Evolutionary conservation across 1,140 invertebrate genomes (phyloP).

Genomic region (Drosophila parabipectinata): DNA sequence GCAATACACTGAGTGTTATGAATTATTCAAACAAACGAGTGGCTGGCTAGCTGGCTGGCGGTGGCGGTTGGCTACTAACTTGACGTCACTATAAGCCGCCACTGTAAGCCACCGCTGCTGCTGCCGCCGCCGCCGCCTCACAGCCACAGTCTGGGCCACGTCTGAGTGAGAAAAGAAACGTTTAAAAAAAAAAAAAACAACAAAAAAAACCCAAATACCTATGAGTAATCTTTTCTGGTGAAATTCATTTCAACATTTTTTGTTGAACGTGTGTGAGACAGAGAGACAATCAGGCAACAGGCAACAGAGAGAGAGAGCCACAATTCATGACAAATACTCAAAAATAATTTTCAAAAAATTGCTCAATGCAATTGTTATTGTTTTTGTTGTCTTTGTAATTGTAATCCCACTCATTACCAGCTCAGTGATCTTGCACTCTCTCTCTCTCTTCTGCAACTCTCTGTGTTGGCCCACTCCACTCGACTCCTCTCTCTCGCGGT

Average conservation of each 20-base stretch:
- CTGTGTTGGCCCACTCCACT: too few relatives aligned
- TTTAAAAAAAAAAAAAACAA: slow-evolving; percentile 14
- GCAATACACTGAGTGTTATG: not conserved
- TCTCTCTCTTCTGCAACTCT: not conserved
- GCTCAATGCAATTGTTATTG: slow-evolving; percentile 30
- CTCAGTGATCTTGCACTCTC: not conserved
- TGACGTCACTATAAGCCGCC: not conserved
- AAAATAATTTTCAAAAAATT: slow-evolving; percentile 18
- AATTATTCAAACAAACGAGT: slow-evolving; percentile 7
- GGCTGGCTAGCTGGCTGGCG: not conserved
- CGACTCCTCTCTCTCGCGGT: too few relatives aligned
- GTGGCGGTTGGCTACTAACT: slow-evolving; percentile 2
- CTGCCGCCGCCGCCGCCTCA: slow-evolving; percentile 4
- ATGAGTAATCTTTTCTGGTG: slow-evolving; percentile 80
- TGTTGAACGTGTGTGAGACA: slow-evolving; percentile 9
- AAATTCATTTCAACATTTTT: slow-evolving; percentile 60
- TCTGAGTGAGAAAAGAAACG: slow-evolving; percentile 12
- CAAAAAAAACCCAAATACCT: slow-evolving; percentile 57
- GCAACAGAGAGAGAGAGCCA: slow-evolving; percentile 1
- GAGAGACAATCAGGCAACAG: slow-evolving; percentile 7
- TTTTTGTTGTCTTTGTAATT: slow-evolving; percentile 9
- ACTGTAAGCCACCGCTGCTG: not conserved
- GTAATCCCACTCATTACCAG: slow-evolving; percentile 21
- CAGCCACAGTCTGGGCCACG: slow-evolving; percentile 11
- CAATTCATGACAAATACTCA: slow-evolving; percentile 46